Conservation (phyloP, 2,113 vertebrate species). For the Prolemur simus region DNA sequence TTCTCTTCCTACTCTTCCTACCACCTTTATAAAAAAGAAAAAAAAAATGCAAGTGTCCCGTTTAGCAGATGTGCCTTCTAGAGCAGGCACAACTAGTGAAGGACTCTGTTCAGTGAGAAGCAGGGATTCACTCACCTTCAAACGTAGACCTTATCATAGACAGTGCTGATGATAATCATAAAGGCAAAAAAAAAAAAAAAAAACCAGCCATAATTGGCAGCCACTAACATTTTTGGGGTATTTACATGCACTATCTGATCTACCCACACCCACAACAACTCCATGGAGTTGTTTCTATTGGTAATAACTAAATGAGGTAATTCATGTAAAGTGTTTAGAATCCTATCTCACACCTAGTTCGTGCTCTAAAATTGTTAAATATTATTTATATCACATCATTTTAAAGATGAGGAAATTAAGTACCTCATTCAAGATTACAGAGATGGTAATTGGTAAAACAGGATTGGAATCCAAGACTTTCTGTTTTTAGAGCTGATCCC, state of each 20-base stretch:
- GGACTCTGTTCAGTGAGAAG: not conserved
- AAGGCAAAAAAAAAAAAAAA: not conserved
- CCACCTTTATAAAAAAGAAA: not conserved
- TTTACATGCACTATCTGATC: not conserved
- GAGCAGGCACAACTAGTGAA: not conserved
- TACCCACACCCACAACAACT: not conserved
- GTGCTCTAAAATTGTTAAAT: not conserved
- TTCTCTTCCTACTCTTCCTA: not conserved
- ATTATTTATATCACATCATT: not conserved
- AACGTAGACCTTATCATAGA: not conserved
- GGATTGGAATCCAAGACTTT: not conserved
- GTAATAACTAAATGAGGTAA: not conserved
- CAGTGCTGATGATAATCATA: not conserved
- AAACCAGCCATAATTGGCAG: not conserved
- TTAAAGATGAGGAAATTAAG: not conserved
- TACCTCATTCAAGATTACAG: not conserved
- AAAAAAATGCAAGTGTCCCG: not conserved
- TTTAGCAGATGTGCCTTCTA: not conserved
- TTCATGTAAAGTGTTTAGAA: not conserved
- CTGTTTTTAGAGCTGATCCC: not conserved
- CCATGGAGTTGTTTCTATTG: not conserved
- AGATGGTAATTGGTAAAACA: not conserved
- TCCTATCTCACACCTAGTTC: not conserved
- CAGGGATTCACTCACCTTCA: not conserved
- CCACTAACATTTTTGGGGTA: not conserved